Evolutionary conservation across 2,888 invertebrate genomes (phyloP).

Genomic region (Euclidia mi): DNA sequence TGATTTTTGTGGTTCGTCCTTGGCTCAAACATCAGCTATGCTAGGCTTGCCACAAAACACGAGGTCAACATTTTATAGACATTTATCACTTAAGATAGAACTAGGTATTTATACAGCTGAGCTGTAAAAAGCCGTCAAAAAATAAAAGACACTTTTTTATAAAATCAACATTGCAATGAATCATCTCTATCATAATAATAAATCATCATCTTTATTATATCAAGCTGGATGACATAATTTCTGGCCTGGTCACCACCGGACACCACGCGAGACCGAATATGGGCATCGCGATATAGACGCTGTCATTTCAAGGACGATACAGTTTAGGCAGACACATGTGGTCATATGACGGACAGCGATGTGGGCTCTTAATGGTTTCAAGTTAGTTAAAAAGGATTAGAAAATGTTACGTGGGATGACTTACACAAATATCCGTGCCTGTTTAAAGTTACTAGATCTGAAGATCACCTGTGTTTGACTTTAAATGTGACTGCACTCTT

Average conservation of each 20-base stretch:
- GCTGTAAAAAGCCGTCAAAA: no score
- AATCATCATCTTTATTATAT: no score
- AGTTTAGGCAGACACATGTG: background rate
- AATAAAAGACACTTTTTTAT: background rate
- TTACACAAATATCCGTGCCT: background rate
- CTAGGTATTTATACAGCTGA: no score
- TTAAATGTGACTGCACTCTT: no score
- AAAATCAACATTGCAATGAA: conserved; percentile 17
- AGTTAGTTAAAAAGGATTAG: conserved; percentile 19
- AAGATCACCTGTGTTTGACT: background rate
- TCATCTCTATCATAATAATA: conserved; percentile 19
- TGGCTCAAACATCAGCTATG: no score
- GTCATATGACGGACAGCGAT: conserved; percentile 9
- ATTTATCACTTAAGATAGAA: no score
- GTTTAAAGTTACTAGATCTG: background rate
- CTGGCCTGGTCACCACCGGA: conserved; percentile 10
- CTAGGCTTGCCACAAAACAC: no score
- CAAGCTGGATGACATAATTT: conserved; percentile 25
- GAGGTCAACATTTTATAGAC: no score
- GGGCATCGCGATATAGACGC: conserved; percentile 11
- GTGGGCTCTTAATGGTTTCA: conserved; percentile 23
- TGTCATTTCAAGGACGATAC: conserved; percentile 33
- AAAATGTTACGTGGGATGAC: background rate
- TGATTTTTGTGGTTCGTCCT: no score
- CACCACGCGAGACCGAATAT: conserved; percentile 32